Evolutionary conservation across 2,888 invertebrate species (phyloP).

Genomic region (Ashinkailepas kermadecensis): DNA sequence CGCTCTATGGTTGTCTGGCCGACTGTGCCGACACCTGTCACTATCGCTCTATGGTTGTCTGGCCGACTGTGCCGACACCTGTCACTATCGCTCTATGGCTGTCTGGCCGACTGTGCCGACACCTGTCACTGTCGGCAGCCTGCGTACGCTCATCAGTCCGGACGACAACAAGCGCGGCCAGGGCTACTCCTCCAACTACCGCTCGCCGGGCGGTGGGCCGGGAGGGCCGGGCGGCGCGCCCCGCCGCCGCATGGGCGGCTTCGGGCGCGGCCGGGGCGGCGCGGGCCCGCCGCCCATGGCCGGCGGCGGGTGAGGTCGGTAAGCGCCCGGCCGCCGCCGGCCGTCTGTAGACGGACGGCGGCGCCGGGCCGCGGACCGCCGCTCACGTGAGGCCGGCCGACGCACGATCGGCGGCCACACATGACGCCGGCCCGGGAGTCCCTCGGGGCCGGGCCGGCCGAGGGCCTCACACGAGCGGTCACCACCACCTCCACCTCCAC

Average conservation of each 20-base stretch:
- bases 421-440: slow-evolving; percentile 4
- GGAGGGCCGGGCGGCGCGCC: background rate
- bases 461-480: background rate
- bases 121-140: background rate
- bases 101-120: background rate
- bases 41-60: slow-evolving; percentile 29
- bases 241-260: slow-evolving; percentile 19
- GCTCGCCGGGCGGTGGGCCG: background rate
- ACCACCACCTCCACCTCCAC: too few relatives aligned
- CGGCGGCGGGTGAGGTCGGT: slow-evolving; percentile 13
- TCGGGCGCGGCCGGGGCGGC: background rate
- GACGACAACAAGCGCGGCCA: background rate
- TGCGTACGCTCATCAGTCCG: slow-evolving; percentile 5
- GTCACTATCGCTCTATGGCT: background rate
- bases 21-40: slow-evolving; percentile 33
- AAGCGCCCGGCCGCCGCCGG: background rate
- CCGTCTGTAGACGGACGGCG: background rate
- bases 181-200: background rate
- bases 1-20: slow-evolving; percentile 11
- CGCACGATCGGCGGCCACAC: background rate
- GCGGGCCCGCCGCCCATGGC: slow-evolving; percentile 16
- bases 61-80: background rate
- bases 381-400: background rate
- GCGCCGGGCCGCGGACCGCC: background rate
- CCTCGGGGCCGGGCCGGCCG: slow-evolving; percentile 3